phyloP scores from a whole-genome alignment of 92 coral and sea anemone species.

The Galaxea fascicularis region DNA sequence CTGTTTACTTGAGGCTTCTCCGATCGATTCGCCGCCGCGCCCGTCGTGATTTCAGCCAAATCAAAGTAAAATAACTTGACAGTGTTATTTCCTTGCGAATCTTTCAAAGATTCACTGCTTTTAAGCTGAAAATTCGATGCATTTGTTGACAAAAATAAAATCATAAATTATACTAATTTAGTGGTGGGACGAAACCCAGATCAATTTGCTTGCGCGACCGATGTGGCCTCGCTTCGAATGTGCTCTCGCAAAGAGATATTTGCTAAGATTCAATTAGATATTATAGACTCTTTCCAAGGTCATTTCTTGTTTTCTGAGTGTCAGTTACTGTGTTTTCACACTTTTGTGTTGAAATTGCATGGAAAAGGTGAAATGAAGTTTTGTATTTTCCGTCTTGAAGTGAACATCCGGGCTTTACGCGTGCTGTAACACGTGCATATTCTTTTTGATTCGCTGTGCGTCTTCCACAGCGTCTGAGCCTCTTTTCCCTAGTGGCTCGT shows the following conservation, averaged over 20 bases:
- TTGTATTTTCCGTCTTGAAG: conserved; percentile 52
- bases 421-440: conserved; percentile 96
- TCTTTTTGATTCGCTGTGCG: conserved; percentile 82
- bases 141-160: conserved; percentile 1
- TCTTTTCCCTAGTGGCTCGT: conserved; percentile 61
- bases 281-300: not conserved
- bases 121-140: not conserved
- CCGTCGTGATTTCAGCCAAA: not conserved
- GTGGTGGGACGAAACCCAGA: not conserved
- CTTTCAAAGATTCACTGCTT: not conserved
- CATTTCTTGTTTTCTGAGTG: not conserved
- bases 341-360: conserved; percentile 8
- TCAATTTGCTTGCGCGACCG: conserved; percentile 57
- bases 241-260: conserved; percentile 6
- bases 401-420: conserved; percentile 96
- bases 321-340: not conserved
- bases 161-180: conserved; percentile 52
- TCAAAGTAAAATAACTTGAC: not conserved
- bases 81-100: not conserved
- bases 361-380: conserved; percentile 1
- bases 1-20: conserved; percentile 7
- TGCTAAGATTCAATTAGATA: not conserved
- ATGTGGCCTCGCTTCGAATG: conserved; percentile 56
- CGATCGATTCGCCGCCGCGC: conserved; percentile 9
- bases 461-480: conserved; percentile 80